A percentile compares a stretch with the other conserved stretches of the same genome.
These are phyloP conservation scores for Psilopsiagon aymara DNA, from an alignment of 2,113 vertebrate species.

Conservation along the genomic window DNA sequence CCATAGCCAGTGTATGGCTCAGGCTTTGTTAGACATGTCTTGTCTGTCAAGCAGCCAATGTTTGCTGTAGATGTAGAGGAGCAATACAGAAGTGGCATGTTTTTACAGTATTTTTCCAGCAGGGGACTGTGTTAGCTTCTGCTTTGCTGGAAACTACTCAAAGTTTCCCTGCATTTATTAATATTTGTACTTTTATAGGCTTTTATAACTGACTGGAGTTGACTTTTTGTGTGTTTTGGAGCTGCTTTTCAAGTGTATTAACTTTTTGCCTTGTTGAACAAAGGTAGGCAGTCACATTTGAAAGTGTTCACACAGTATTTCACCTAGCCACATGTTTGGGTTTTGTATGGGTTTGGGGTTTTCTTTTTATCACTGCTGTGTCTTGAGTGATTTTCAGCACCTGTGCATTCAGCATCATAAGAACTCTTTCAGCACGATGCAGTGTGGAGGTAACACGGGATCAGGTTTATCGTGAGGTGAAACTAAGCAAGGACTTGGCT, in stretches of 20 bases:
- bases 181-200: background rate
- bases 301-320: background rate
- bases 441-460: background rate
- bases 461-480: background rate
- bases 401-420: background rate
- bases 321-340: background rate
- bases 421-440: background rate
- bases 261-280: background rate
- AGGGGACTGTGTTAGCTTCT: constrained; percentile 56
- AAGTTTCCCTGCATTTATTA: background rate
- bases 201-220: background rate
- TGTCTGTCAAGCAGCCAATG: background rate
- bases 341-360: background rate
- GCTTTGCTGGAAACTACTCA: background rate
- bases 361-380: rapidly evolving
- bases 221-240: background rate
- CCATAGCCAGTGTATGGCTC: background rate
- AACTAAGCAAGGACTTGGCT: background rate
- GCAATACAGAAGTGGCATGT: background rate
- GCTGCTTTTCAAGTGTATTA: background rate
- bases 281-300: background rate
- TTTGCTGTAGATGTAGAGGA: background rate
- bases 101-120: constrained; percentile 38
- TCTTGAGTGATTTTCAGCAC: rapidly evolving
- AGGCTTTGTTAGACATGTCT: background rate